A percentile compares a stretch with the other conserved stretches of the same genome.
phyloP scores from a whole-genome alignment of 2,888 invertebrate species.

The Agriopis marginaria region DNA sequence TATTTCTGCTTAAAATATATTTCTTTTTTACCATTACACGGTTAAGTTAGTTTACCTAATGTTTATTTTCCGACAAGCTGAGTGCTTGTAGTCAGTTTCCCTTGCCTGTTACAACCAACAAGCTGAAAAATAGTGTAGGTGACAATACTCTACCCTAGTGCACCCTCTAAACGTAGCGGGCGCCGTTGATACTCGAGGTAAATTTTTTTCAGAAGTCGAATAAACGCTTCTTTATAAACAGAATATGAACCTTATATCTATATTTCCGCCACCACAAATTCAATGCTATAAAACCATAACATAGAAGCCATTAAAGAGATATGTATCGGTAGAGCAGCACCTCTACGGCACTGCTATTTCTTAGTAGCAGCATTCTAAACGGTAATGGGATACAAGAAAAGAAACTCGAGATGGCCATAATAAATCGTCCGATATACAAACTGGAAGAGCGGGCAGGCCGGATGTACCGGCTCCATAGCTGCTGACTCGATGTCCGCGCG shows the following conservation, averaged over 20 bases:
- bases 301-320: slow-evolving; percentile 3
- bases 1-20: too few relatives aligned
- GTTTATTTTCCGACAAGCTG: too few relatives aligned
- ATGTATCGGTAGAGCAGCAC: slow-evolving; percentile 17
- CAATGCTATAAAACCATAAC: not conserved
- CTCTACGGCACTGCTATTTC: slow-evolving; percentile 36
- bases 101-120: too few relatives aligned
- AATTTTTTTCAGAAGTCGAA: too few relatives aligned
- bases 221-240: not conserved
- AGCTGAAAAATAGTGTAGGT: too few relatives aligned
- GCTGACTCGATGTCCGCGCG: slow-evolving; percentile 67
- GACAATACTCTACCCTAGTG: too few relatives aligned
- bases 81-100: too few relatives aligned
- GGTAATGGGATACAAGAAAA: slow-evolving; percentile 45
- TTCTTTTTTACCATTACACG: too few relatives aligned
- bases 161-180: too few relatives aligned
- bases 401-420: slow-evolving; percentile 57
- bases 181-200: too few relatives aligned
- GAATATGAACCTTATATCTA: not conserved
- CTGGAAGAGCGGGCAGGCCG: slow-evolving; percentile 76
- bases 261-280: not conserved
- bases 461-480: slow-evolving; percentile 55
- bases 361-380: slow-evolving; percentile 42
- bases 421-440: slow-evolving; percentile 60
- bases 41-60: too few relatives aligned